These are phyloP conservation scores for Drosophila kikkawai DNA, from an alignment of 1,140 invertebrate genomes.

Conservation along the genomic window DNA sequence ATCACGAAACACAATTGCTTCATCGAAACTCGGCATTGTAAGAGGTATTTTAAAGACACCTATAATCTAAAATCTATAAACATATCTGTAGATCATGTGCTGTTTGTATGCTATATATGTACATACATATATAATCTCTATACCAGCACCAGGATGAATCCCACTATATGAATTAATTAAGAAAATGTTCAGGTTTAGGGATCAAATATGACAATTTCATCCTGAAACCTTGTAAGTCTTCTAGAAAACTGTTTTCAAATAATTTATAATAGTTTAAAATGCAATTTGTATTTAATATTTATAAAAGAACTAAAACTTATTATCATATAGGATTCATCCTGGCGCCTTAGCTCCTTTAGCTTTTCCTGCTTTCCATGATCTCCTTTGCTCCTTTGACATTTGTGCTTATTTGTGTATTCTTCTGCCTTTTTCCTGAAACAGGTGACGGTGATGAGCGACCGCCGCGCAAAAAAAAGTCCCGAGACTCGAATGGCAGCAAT, in stretches of 20 bases:
- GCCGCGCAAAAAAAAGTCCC: slow-evolving; percentile 81
- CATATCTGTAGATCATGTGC: slow-evolving; percentile 2
- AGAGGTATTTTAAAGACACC: slow-evolving; percentile 66
- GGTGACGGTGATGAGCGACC: slow-evolving; percentile 78
- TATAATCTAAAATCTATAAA: slow-evolving; percentile 20
- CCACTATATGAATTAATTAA: not conserved
- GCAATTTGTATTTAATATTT: not conserved
- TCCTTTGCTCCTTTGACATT: not conserved
- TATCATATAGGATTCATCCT: not conserved
- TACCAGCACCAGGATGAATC: slow-evolving; percentile 1
- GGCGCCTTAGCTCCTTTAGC: not conserved
- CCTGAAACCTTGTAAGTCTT: too few relatives aligned
- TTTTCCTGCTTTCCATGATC: not conserved
- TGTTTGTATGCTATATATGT: slow-evolving; percentile 21
- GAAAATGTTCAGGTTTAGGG: too few relatives aligned
- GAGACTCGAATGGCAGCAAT: slow-evolving; percentile 81
- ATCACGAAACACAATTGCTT: slow-evolving; percentile 66
- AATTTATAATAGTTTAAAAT: not conserved
- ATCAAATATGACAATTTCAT: too few relatives aligned
- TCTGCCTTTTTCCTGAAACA: slow-evolving; percentile 38
- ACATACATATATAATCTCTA: slow-evolving; percentile 1
- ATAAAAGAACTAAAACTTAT: not conserved
- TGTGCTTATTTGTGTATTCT: slow-evolving; percentile 1
- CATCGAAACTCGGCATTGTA: slow-evolving; percentile 61
- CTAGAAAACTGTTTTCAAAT: not conserved